Conservation (phyloP, 1,140 invertebrate genomes). For the Drosophila kurseongensis region DNA sequence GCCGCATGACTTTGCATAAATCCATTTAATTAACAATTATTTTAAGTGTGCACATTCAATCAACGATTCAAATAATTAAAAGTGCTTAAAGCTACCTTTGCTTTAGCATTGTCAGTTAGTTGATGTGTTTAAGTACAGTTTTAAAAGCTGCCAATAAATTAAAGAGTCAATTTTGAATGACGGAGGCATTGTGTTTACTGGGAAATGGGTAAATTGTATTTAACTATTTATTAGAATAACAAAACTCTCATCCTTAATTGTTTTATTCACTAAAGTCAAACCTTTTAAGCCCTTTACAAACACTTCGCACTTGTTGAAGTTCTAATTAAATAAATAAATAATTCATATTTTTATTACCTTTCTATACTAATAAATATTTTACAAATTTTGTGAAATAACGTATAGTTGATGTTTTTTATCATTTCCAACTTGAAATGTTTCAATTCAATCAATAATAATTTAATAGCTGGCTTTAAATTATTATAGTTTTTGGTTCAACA, state of each 20-base stretch:
- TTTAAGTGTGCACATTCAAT: conserved; percentile 31
- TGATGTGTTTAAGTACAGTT: background rate
- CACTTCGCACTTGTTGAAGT: no score
- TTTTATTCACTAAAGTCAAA: no score
- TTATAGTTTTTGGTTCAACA: no score
- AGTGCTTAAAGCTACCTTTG: conserved; percentile 1
- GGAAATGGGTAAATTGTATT: background rate
- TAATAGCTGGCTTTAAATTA: no score
- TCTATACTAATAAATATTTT: no score
- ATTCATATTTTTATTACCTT: no score
- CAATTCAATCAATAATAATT: no score
- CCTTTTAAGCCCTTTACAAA: no score
- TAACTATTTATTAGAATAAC: background rate
- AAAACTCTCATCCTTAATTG: background rate
- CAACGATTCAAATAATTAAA: conserved; percentile 28
- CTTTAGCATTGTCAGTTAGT: background rate
- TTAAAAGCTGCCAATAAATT: background rate
- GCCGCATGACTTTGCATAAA: conserved; percentile 40
- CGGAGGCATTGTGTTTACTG: background rate
- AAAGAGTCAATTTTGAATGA: background rate
- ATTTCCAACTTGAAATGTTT: no score
- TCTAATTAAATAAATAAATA: no score
- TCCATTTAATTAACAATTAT: conserved; percentile 43
- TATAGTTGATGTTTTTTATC: no score
- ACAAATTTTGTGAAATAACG: no score